phyloP scores from a whole-genome alignment of 2,113 vertebrate species.

The Caracal caracal region DNA sequence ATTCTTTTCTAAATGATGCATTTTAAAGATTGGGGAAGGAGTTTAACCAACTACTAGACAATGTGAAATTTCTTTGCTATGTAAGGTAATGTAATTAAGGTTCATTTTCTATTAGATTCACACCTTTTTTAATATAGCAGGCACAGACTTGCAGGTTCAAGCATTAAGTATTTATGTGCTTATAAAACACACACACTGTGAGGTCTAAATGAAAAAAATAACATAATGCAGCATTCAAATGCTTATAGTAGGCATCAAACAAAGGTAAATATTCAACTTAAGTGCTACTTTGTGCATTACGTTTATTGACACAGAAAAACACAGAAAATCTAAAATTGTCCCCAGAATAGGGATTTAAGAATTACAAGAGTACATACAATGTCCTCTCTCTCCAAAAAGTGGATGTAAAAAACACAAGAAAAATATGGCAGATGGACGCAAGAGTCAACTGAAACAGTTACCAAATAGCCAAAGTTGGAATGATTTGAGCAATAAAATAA shows the following conservation, averaged over 20 bases:
- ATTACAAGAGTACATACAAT: not conserved
- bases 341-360: not conserved
- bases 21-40: not conserved
- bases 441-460: not conserved
- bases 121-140: not conserved
- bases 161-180: not conserved
- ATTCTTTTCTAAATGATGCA: not conserved
- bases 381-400: not conserved
- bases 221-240: not conserved
- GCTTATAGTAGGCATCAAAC: not conserved
- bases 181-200: not conserved
- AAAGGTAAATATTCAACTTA: not conserved
- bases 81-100: conserved; percentile 23
- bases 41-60: conserved; percentile 1
- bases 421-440: not conserved
- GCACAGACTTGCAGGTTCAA: not conserved
- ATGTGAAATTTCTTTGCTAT: conserved; percentile 28
- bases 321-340: conserved; percentile 1
- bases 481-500: not conserved
- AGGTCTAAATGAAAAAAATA: conserved; percentile 5
- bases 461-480: not conserved
- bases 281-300: not conserved
- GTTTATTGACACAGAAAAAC: conserved; percentile 19
- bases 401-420: not conserved
- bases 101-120: conserved; percentile 38